Evolutionary conservation across 92 coral and sea anemone genomes (phyloP), one percentile per base, ranked within the genome.

Genomic region (Porites rus): DNA sequence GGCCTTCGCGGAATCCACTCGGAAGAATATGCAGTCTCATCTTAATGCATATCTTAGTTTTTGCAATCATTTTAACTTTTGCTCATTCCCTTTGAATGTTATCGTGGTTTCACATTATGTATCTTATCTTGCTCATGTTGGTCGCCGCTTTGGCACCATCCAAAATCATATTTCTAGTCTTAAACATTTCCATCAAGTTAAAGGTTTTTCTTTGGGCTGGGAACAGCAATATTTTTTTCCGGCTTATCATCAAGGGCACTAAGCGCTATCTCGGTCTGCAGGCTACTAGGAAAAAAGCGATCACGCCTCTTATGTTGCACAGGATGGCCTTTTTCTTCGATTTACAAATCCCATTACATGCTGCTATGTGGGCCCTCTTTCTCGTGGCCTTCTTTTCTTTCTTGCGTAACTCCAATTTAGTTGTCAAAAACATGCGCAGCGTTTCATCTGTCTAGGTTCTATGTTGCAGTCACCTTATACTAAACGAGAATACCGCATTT

Each of bases 11-110:
- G 51, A 69, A 31, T 31, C 74, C 74, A 69, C 74, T 7, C 14
- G 14, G 74, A 69, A 69, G 74, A 69, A 68, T 10, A 68, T 68
- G 72, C 51, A 68, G 51, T 68, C 51, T 25, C 72, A 68, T 68
- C 43, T 22, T 68, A 25, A 25, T 8, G 46, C 28, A 2, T 25
- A 25, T 25, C 28, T 25, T 25, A 25, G 28, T 25, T 25, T 25
- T 25, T 25, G 28, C 72, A 25, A 25, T 8, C 0, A 68, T 68
- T 68, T 68, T 1, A 25, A 68, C 16, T 68, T 68, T 68, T 0
- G 17, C 51, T 25, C 72, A 68, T 68, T 68, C 25, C 46, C 46
- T 68, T 68, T 68, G 72, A 46, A 68, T 1, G 72, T 6, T 68
- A 8, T 25, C 11, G 17, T 68, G 51, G 51, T 68, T 9, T 68